Base-by-base conservation (phyloP, 1,140 invertebrate species). In the Eriocheir sinensis region DNA sequence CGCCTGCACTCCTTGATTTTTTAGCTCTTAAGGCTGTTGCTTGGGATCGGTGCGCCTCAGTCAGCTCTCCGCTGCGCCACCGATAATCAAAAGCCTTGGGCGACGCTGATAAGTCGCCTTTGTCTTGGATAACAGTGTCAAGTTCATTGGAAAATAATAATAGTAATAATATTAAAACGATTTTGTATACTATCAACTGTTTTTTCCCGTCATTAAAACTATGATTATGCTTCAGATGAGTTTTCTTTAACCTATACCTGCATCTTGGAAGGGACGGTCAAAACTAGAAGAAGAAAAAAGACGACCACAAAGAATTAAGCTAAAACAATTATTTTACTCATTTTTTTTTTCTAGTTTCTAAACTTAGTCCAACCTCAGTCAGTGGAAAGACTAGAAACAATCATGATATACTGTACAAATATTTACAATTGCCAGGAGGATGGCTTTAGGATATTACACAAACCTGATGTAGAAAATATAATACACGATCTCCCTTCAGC, bases 181-280 rank as follows among this genome's bases (percentile, higher is more conserved):
- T 94, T 94, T 94, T 94, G 93, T 94, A 94, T 90, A 89, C 72
- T 90, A 88, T 86, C n/a, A 44, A 90, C 93, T 53, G 40, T 92
- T 94, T 94, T 93, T 94, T 89, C 86, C 79, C 41, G 44, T 94
- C 85, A 94, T 94, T 94, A 94, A 92, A 94, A 94, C 38, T 94
- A 94, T 94, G 86, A 94, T 94, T 94, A 90, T 90, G 85, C 85
- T 89, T 89, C 86, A 80, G n/a, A 48, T 27, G 36, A 81, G 38
- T 79, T 89, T 72, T n/a, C 60, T 72, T 72, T n/a, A n/a, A n/a
- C n/a, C n/a, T n/a, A n/a, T n/a, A n/a, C n/a, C n/a, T n/a, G n/a
- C n/a, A n/a, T n/a, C n/a, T n/a, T n/a, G n/a, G n/a, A n/a, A n/a
- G n/a, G n/a, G n/a, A 12, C 3, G n/a, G 44, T 53, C 40, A 21